Evolutionary conservation across 2,888 invertebrate genomes (phyloP).

Genomic region (Gortyna flavago): DNA sequence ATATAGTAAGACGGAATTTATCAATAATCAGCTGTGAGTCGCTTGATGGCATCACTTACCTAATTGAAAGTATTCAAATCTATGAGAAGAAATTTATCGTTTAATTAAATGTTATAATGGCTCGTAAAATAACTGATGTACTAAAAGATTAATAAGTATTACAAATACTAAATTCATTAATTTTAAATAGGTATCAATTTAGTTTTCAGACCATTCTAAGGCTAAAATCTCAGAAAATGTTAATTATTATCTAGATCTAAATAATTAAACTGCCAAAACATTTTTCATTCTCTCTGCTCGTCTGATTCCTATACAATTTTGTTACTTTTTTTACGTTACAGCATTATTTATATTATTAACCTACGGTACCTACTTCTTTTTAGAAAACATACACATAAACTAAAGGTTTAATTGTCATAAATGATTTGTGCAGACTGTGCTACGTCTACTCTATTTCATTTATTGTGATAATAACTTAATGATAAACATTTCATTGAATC

Average conservation of each 20-base stretch:
- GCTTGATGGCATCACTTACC: constrained; percentile 38
- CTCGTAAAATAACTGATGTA: constrained; percentile 34
- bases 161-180: not conserved
- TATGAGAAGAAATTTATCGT: constrained; percentile 16
- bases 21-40: constrained; percentile 25
- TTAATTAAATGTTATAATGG: constrained; percentile 25
- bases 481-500: not conserved
- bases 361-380: not conserved
- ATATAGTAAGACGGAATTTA: constrained; percentile 43
- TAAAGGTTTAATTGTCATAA: not conserved
- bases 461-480: not conserved
- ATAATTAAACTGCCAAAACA: constrained; percentile 13
- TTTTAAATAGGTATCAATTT: constrained; percentile 12
- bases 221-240: constrained; percentile 23
- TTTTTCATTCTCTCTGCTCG: constrained; percentile 1
- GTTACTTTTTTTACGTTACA: not conserved
- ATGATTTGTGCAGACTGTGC: not conserved
- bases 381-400: not conserved
- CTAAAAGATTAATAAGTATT: not conserved
- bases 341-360: not conserved
- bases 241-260: constrained; percentile 8
- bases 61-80: constrained; percentile 38
- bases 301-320: not conserved
- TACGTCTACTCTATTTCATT: not conserved
- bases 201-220: constrained; percentile 39